Evolutionary conservation across 2,113 vertebrate species (phyloP).

Genomic region (Halcyon malimbica): DNA sequence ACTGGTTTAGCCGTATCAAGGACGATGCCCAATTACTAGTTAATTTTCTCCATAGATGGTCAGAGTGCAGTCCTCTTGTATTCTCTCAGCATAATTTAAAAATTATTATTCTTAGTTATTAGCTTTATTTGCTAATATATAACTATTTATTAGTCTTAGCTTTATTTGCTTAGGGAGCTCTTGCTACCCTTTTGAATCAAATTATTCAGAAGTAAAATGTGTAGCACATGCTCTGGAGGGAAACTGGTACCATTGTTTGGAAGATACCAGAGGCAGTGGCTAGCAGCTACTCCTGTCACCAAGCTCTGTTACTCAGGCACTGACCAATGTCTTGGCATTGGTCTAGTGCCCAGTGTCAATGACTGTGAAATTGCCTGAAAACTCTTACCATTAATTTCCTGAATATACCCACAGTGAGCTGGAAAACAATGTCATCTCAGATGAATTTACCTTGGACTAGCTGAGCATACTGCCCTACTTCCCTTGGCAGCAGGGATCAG

Average conservation of each 20-base stretch:
- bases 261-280: neutral
- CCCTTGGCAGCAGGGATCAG: neutral
- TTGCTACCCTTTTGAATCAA: neutral
- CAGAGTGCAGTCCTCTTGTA: neutral
- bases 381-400: neutral
- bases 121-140: neutral
- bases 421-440: neutral
- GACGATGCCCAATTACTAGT: neutral
- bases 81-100: neutral
- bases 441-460: neutral
- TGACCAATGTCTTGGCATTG: neutral
- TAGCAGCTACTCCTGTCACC: neutral
- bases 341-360: neutral
- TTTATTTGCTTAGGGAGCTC: neutral
- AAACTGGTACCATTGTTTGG: neutral
- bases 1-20: neutral
- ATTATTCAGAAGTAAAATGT: neutral
- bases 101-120: neutral
- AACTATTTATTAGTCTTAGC: too few relatives aligned
- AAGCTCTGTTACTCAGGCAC: neutral
- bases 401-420: neutral
- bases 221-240: neutral
- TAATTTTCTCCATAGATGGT: neutral
- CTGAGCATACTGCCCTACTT: neutral
- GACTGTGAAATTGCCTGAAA: neutral